These are phyloP conservation scores for Elgaria multicarinata DNA, from an alignment of 2,113 vertebrate genomes.

Conservation along the genomic window DNA sequence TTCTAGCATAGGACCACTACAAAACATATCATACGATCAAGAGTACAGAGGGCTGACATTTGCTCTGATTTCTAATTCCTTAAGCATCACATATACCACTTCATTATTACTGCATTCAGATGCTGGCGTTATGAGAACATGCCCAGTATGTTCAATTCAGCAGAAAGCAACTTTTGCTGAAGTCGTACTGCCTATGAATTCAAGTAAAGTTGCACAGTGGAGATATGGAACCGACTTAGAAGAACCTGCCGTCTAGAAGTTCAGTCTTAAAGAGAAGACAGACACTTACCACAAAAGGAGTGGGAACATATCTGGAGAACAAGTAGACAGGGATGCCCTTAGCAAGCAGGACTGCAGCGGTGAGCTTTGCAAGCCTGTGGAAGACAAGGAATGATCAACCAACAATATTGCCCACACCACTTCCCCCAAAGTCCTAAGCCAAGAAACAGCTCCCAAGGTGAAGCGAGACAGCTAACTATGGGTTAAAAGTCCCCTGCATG, in stretches of 20 bases:
- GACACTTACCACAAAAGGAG: constrained; percentile 93
- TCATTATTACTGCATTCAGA: background rate
- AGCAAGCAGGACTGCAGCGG: constrained; percentile 90
- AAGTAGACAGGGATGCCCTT: constrained; percentile 88
- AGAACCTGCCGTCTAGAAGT: background rate
- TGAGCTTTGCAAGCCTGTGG: constrained; percentile 87
- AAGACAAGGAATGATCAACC: constrained; percentile 21
- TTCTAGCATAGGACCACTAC: background rate
- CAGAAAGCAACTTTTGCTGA: background rate
- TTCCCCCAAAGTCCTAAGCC: background rate
- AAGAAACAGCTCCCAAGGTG: background rate
- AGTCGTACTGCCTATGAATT: background rate
- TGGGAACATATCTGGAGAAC: constrained; percentile 92
- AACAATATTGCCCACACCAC: background rate
- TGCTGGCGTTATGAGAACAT: background rate
- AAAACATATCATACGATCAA: background rate
- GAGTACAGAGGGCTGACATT: background rate
- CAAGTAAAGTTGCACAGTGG: background rate
- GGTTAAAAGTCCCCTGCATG: no score
- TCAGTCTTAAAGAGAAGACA: fast-evolving
- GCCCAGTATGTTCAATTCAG: background rate
- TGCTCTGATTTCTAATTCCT: background rate
- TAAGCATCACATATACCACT: background rate
- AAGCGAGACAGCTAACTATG: background rate
- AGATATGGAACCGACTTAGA: background rate